Conservation (phyloP, 2,797 vertebrate genomes). For the Onychomys torridus region DNA sequence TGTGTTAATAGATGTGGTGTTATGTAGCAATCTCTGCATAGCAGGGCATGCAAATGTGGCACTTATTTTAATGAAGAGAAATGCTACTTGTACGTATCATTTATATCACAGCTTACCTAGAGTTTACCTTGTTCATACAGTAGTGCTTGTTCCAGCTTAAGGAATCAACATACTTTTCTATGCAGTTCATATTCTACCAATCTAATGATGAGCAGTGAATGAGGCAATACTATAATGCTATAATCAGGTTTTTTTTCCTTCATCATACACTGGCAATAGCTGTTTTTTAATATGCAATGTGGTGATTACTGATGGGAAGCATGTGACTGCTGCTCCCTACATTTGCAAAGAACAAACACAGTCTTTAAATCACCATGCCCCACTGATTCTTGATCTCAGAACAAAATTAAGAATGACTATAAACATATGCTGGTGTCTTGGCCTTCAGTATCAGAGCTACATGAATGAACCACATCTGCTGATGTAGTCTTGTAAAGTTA, state of each 20-base stretch:
- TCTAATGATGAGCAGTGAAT: constrained; percentile 56
- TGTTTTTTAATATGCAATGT: constrained; percentile 47
- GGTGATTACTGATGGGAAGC: constrained; percentile 78
- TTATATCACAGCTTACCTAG: constrained; percentile 32
- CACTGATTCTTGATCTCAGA: constrained; percentile 79
- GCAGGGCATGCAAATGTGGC: constrained; percentile 61
- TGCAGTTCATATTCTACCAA: constrained; percentile 59
- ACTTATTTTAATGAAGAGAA: constrained; percentile 72
- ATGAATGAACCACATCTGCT: constrained; percentile 69
- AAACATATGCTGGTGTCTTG: constrained; percentile 61
- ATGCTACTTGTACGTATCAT: constrained; percentile 44
- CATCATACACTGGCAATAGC: constrained; percentile 75
- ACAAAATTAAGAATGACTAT: constrained; percentile 71
- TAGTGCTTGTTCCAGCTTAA: constrained; percentile 28
- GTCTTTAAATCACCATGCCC: constrained; percentile 71
- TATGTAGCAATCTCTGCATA: constrained; percentile 67
- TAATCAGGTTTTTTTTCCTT: constrained; percentile 71
- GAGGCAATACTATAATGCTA: constrained; percentile 76
- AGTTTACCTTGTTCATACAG: background rate
- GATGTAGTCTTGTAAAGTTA: constrained; percentile 43
- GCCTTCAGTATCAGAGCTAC: constrained; percentile 72
- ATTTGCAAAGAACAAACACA: constrained; percentile 83
- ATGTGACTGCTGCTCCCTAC: constrained; percentile 70
- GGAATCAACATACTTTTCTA: constrained; percentile 55
- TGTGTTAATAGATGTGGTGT: constrained; percentile 56